Evolutionary conservation across 1,140 invertebrate genomes (phyloP).

Genomic region (Uloborus diversus): DNA sequence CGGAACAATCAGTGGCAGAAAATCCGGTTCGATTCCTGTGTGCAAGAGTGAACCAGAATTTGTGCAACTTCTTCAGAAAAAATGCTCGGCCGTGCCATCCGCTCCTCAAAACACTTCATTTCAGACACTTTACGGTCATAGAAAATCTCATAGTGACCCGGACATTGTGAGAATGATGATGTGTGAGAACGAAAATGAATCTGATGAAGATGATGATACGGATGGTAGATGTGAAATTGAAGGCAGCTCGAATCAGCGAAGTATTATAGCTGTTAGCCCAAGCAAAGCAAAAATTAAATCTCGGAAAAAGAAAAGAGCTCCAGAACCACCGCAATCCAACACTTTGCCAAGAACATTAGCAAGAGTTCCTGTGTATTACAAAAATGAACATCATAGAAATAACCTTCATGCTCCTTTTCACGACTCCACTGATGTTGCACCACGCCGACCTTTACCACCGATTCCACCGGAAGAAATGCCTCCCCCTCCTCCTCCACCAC

Average conservation of each 20-base stretch:
- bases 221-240: slow-evolving; percentile 4
- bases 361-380: neutral
- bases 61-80: slow-evolving; percentile 10
- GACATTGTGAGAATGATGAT: slow-evolving; percentile 45
- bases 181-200: neutral
- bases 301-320: slow-evolving; percentile 38
- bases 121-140: slow-evolving; percentile 37
- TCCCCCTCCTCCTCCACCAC: slow-evolving; percentile 33
- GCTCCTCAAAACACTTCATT: neutral
- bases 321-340: slow-evolving; percentile 37
- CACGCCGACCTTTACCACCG: slow-evolving; percentile 37
- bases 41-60: slow-evolving; percentile 13
- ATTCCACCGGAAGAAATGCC: slow-evolving; percentile 49
- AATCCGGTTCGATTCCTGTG: slow-evolving; percentile 53
- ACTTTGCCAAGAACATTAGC: slow-evolving; percentile 30
- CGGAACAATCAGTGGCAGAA: slow-evolving; percentile 77
- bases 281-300: slow-evolving; percentile 53
- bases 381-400: neutral
- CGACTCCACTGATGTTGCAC: slow-evolving; percentile 20
- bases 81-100: neutral
- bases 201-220: slow-evolving; percentile 9
- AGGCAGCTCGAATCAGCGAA: slow-evolving; percentile 1
- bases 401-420: neutral
- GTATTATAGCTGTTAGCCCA: slow-evolving; percentile 47
- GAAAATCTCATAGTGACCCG: slow-evolving; percentile 51